Conservation (phyloP, 1,140 invertebrate genomes). For the Drosophila quadrilineata region DNA sequence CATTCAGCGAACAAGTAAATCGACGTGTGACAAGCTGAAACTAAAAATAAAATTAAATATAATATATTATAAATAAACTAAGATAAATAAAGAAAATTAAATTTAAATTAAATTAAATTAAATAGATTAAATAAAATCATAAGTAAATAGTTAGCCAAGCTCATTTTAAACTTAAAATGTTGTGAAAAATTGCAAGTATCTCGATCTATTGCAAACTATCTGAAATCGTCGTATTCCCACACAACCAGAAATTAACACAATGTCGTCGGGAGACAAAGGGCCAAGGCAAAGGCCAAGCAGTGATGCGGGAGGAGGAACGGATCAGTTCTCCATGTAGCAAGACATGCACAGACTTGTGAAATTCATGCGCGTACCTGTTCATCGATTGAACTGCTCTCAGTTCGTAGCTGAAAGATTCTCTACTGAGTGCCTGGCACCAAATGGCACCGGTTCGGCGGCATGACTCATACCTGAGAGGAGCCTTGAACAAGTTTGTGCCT, state of each 20-base stretch:
- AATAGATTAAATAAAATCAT: no score
- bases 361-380: constrained; percentile 36
- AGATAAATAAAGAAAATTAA: no score
- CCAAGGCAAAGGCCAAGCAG: constrained; percentile 14
- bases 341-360: constrained; percentile 61
- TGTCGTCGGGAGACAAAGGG: constrained; percentile 1
- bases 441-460: constrained; percentile 18
- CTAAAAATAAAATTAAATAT: no score
- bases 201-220: not conserved
- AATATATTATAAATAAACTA: no score
- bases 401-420: constrained; percentile 14
- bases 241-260: constrained; percentile 22
- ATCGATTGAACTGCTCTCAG: constrained; percentile 27
- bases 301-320: not conserved
- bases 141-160: no score
- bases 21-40: constrained; percentile 36
- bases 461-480: no score
- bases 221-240: constrained; percentile 21
- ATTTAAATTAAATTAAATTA: no score
- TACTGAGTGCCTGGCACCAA: constrained; percentile 22
- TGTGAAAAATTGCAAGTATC: constrained; percentile 61
- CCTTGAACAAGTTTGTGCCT: constrained; percentile 54
- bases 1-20: no score
- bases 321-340: constrained; percentile 10
- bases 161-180: constrained; percentile 53